Evolutionary conservation across 2,888 invertebrate genomes (phyloP).

Genomic region (Agrilus cyanescens): DNA sequence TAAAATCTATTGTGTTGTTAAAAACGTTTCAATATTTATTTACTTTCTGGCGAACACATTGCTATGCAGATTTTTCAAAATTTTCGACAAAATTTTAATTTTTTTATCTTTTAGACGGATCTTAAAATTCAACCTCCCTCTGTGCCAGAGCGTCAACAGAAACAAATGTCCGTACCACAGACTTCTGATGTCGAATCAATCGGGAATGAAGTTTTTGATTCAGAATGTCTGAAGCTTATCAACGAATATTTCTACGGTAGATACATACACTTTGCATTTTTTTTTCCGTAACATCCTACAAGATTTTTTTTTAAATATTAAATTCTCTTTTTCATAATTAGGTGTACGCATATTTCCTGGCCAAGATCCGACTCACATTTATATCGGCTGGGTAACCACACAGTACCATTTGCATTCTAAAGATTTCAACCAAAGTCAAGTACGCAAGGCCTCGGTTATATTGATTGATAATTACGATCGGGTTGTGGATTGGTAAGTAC

Average conservation of each 20-base stretch:
- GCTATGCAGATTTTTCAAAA: too few species aligned
- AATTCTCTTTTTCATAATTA: constrained; percentile 7
- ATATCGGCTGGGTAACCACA: constrained; percentile 98
- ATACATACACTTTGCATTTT: neutral
- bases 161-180: constrained; percentile 60
- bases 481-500: constrained; percentile 55
- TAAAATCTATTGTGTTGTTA: too few species aligned
- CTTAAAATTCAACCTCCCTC: constrained; percentile 16
- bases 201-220: constrained; percentile 78
- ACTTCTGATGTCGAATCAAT: constrained; percentile 66
- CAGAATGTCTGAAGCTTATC: constrained; percentile 78
- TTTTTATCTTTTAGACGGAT: constrained; percentile 8
- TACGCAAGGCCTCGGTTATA: constrained; percentile 69
- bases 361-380: constrained; percentile 88
- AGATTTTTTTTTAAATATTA: neutral
- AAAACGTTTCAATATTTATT: too few species aligned
- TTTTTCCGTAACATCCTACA: constrained; percentile 28
- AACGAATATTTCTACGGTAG: constrained; percentile 93
- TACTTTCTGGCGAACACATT: too few species aligned
- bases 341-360: constrained; percentile 81
- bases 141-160: constrained; percentile 38
- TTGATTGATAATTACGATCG: constrained; percentile 71
- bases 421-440: constrained; percentile 80
- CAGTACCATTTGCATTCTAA: constrained; percentile 88
- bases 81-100: too few species aligned